Percentiles rank a stretch among this genome's conserved stretches.
Conservation (phyloP, 2,797 vertebrate genomes). For the Pseudochirops corinnae region DNA sequence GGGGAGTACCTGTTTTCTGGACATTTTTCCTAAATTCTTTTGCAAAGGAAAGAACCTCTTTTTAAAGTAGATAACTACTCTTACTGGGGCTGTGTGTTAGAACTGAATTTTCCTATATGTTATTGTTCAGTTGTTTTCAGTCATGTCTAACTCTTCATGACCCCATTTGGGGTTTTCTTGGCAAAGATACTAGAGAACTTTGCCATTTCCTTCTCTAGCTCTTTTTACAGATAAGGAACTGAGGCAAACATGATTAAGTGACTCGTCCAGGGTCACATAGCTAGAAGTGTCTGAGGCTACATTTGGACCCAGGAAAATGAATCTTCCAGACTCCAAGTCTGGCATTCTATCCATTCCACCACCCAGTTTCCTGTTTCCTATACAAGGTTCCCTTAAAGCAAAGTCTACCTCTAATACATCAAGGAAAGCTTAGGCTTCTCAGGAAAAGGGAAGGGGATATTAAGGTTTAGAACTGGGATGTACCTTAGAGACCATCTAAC, state of each 20-base stretch:
- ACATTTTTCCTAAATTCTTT: neutral
- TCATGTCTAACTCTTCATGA: neutral
- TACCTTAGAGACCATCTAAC: neutral
- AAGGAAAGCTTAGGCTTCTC: conserved; percentile 5
- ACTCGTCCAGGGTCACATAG: neutral
- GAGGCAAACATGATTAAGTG: neutral
- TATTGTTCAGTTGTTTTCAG: neutral
- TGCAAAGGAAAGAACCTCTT: neutral
- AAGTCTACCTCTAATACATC: neutral
- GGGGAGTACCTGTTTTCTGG: neutral
- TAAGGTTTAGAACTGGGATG: neutral
- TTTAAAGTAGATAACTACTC: neutral
- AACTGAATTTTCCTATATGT: neutral
- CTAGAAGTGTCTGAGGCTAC: neutral
- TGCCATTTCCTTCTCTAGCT: neutral
- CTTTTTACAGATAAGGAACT: neutral
- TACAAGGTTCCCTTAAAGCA: neutral
- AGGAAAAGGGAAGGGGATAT: neutral
- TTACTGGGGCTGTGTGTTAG: neutral
- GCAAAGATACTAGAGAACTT: neutral
- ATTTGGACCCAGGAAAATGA: neutral
- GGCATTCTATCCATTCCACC: neutral
- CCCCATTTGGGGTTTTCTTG: neutral
- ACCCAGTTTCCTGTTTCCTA: neutral
- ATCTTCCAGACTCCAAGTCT: neutral